These are phyloP conservation scores for Platysternon megacephalum DNA, from an alignment of 2,113 vertebrate species.

Conservation along the genomic window DNA sequence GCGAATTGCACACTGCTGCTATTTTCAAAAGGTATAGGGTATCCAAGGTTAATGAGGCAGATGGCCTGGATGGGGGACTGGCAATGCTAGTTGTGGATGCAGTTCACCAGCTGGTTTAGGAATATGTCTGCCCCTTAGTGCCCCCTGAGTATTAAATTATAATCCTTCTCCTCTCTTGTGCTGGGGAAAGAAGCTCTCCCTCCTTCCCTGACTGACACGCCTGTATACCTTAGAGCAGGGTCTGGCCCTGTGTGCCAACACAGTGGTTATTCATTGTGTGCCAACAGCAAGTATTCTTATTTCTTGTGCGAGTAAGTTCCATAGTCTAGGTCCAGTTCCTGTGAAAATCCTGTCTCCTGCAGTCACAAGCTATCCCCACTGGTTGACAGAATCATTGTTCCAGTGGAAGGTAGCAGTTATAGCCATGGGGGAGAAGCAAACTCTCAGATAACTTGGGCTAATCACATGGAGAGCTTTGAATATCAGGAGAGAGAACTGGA, in stretches of 20 bases:
- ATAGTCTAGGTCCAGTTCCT: neutral
- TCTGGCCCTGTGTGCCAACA: neutral
- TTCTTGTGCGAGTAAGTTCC: neutral
- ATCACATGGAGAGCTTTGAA: neutral
- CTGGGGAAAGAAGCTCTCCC: neutral
- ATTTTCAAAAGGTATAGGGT: neutral
- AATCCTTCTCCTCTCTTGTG: neutral
- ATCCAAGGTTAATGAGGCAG: neutral
- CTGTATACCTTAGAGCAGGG: neutral
- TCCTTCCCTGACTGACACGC: neutral
- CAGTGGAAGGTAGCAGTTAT: neutral
- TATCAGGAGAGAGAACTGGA: neutral
- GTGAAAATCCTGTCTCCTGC: neutral
- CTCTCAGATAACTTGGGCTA: neutral
- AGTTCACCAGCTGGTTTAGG: neutral
- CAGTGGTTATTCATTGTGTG: neutral
- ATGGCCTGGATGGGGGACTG: neutral
- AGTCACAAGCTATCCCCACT: neutral
- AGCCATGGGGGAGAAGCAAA: neutral
- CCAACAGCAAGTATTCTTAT: neutral
- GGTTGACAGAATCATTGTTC: neutral
- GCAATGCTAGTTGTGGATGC: neutral
- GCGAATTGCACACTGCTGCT: neutral
- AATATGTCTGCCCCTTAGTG: neutral
- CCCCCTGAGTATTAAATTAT: neutral